Evolutionary conservation across 2,113 vertebrate species (phyloP).

Genomic region (Sturnira hondurensis): DNA sequence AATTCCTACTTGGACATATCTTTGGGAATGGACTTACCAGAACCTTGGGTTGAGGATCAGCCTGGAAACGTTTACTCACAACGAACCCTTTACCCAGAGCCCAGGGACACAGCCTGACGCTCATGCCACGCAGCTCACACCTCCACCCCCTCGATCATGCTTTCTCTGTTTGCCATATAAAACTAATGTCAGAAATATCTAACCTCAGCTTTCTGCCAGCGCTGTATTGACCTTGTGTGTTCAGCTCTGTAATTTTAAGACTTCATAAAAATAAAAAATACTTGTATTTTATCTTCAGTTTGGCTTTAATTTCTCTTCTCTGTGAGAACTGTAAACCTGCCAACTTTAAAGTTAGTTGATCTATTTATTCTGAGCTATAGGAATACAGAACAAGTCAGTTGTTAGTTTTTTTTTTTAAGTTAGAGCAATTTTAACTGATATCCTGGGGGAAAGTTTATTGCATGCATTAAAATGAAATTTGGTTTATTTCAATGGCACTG

Average conservation of each 20-base stretch:
- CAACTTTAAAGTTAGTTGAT: conserved; percentile 73
- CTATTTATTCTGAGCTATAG: conserved; percentile 69
- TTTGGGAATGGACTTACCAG: neutral
- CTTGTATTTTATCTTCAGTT: conserved; percentile 72
- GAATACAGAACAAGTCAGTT: conserved; percentile 63
- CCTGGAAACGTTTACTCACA: neutral
- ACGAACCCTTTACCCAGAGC: neutral
- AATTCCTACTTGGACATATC: neutral
- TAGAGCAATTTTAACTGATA: conserved; percentile 55
- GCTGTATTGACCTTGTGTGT: conserved; percentile 66
- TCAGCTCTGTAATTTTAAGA: conserved; percentile 71
- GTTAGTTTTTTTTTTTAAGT: conserved; percentile 45
- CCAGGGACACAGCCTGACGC: accelerated
- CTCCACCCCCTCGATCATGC: neutral
- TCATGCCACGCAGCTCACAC: neutral
- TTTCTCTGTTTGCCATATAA: conserved; percentile 42
- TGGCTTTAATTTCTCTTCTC: conserved; percentile 73
- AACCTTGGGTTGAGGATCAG: neutral
- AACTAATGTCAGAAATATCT: conserved; percentile 32
- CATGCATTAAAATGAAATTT: conserved; percentile 67
- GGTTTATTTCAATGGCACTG: conserved; percentile 63
- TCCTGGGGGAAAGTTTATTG: conserved; percentile 60
- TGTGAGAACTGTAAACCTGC: conserved; percentile 74
- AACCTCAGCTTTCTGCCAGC: conserved; percentile 41
- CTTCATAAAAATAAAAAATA: conserved; percentile 73